Base-by-base conservation (phyloP, 2,797 vertebrate genomes). In the Labroides dimidiatus region DNA sequence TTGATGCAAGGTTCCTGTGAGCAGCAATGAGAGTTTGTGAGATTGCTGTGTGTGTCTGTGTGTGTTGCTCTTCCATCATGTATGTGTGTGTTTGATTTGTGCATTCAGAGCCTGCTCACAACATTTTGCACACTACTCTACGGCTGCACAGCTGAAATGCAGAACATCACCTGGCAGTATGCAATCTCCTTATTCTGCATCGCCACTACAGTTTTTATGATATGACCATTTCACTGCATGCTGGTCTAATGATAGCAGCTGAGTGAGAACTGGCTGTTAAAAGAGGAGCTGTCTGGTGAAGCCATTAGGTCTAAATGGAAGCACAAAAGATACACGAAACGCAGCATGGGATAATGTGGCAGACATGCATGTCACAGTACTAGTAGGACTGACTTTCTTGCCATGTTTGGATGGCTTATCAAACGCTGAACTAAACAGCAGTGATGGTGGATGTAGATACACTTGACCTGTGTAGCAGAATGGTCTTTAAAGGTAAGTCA, bases 91-190 rank as follows among this genome's bases (percentile, higher is more conserved):
- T 85, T 75, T 86, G 74, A 82, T 86, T 84, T 84, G 75, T 72
- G 82, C 88, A 89, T 91, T 90, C 88, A 85, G 77, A 85, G 79
- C 54, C 87, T 72, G 83, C 87, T 91, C 75, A 70, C 78, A 85
- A 77, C 83, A 81, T 77, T 85, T 81, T 72, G 60, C 75, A 78
- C 77, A 80, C 81, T 65, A 64, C 57, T 77, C 78, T 63, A 66
- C 67, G 72, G 84, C 72, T 64, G 84, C 82, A 71, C 54, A 67
- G 84, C 64, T 82, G 76, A 89, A 87, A 89, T 70, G 79, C 77
- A 82, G 88, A 87, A 76, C 80, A 83, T 87, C 83, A 84, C 79
- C 80, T 80, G 58, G 76, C 50, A 44, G 58, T 50, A 76, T 83
- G 76, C 70, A 65, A 67, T 83, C 69, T 80, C 42, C 75, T 82